These are phyloP conservation scores for Gonocerus acuteangulatus DNA, from an alignment of 2,888 invertebrate species.

Conservation along the genomic window DNA sequence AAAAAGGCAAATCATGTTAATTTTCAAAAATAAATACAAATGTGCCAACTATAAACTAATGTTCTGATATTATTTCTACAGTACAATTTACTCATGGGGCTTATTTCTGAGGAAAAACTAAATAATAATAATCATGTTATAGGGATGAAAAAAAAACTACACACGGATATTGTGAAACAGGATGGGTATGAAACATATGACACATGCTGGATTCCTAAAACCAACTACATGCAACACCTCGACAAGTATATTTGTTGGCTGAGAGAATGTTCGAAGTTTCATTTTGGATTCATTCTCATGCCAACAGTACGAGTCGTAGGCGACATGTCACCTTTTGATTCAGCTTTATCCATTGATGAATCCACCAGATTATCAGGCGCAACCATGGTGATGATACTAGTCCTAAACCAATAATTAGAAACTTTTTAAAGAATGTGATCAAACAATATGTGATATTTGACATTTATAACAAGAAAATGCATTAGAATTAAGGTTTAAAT, in stretches of 20 bases:
- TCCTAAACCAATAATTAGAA: conserved; percentile 33
- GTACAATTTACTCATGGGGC: no score
- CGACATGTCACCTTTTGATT: conserved; percentile 35
- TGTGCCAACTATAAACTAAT: neutral
- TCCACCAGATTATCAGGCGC: conserved; percentile 35
- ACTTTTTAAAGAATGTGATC: conserved; percentile 7
- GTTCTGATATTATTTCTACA: no score
- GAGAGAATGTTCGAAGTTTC: neutral
- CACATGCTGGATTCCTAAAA: conserved; percentile 30
- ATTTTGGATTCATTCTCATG: conserved; percentile 1
- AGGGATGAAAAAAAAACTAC: conserved; percentile 6
- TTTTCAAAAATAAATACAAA: neutral
- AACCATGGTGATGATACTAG: conserved; percentile 32
- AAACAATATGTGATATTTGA: neutral
- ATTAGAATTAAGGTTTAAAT: neutral
- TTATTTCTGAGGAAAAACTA: neutral
- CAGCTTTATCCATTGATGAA: conserved; percentile 32
- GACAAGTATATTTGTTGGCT: conserved; percentile 24
- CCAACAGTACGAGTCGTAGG: conserved; percentile 28
- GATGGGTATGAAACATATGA: conserved; percentile 8
- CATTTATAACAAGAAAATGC: neutral
- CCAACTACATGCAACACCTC: conserved; percentile 33
- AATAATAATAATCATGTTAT: neutral
- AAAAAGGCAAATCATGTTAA: neutral
- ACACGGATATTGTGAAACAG: conserved; percentile 27